Evolutionary conservation across 1,140 invertebrate genomes (phyloP), one percentile per base, ranked within the genome.

Genomic region (Pseudachorutes palmiensis): DNA sequence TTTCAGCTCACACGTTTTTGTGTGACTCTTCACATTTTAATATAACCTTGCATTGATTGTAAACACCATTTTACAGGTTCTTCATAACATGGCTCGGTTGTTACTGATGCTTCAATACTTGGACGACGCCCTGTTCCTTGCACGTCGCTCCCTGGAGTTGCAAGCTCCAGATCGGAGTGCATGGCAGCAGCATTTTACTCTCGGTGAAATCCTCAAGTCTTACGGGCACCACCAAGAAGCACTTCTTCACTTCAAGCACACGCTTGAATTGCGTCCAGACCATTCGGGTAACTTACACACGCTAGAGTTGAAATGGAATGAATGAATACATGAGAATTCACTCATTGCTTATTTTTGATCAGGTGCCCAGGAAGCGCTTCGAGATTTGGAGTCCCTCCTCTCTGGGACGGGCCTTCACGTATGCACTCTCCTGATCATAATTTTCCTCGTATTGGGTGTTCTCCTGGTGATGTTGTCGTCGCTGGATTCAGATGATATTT

Each of bases 181-280:
- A 0, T 94, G 91, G 91, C 86, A 90, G 74, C 90, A 93, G 76
- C 91, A 92, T 79, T 91, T 92, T 75, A 92, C 89, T 12, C 81
- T 92, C 19, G 90, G 87, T 30, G 87, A 90, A 80, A 89, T 89
- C 77, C 88, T 89, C 73, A 89, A 89, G 80, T 88, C 89, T 2
- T 91, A 91, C 76, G 90, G 90, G 24, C 67, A 91, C 77, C 84
- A 84, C 75, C 84, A 91, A 81, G 89, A 92, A 78, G 90, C 90
- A 51, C 83, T 87, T 24, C 80, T 90, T 51, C 89, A 94, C 74
- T 74, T 74, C 51, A 74, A 74, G 68, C 89, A 91, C 74, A 86
- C 89, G 19, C 77, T 92, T 32, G 88, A 91, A 75, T 78, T 92
- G 65, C 67, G 90, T 77, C 90, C 90, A 33, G 88, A 88, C 70